Evolutionary conservation across 53 echinoderm and acorn worm species (phyloP).

Genomic region (Holothuria scabra): DNA sequence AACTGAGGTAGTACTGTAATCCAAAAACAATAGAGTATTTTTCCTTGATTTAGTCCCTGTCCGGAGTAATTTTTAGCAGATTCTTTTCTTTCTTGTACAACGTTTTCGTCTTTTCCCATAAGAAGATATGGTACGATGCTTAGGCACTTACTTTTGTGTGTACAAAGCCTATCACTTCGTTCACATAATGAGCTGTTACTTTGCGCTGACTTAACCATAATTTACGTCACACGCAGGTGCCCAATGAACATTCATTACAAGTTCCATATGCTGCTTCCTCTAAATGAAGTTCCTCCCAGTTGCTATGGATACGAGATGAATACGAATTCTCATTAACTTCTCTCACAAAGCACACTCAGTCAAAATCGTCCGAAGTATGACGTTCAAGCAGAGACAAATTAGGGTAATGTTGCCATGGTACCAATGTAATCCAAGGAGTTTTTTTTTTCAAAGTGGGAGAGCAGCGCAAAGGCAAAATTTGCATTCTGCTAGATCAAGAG

Average conservation of each 20-base stretch:
- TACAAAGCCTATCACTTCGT: too few relatives aligned
- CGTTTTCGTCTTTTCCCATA: too few relatives aligned
- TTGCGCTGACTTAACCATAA: conserved; percentile 6
- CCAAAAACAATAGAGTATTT: too few relatives aligned
- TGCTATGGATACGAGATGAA: conserved; percentile 40
- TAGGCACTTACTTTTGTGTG: too few relatives aligned
- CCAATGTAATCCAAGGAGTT: background rate
- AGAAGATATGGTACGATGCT: too few relatives aligned
- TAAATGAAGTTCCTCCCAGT: conserved; percentile 30
- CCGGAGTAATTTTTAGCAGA: too few relatives aligned
- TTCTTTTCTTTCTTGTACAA: too few relatives aligned
- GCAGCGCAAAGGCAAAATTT: background rate
- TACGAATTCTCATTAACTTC: conserved; percentile 13
- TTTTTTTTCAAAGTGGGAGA: background rate
- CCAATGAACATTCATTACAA: conserved; percentile 21
- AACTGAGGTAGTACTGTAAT: too few relatives aligned
- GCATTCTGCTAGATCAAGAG: too few relatives aligned
- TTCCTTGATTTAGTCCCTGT: too few relatives aligned
- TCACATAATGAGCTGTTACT: conserved; percentile 41
- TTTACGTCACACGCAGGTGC: conserved; percentile 12
- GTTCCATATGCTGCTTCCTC: conserved; percentile 19
- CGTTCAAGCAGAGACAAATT: conserved; percentile 13
- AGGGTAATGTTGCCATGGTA: conserved; percentile 2
- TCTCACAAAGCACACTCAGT: too few relatives aligned
- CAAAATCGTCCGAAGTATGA: background rate